phyloP scores from a whole-genome alignment of 35 echinoderm and acorn worm species.

The Eucidaris tribuloides region DNA sequence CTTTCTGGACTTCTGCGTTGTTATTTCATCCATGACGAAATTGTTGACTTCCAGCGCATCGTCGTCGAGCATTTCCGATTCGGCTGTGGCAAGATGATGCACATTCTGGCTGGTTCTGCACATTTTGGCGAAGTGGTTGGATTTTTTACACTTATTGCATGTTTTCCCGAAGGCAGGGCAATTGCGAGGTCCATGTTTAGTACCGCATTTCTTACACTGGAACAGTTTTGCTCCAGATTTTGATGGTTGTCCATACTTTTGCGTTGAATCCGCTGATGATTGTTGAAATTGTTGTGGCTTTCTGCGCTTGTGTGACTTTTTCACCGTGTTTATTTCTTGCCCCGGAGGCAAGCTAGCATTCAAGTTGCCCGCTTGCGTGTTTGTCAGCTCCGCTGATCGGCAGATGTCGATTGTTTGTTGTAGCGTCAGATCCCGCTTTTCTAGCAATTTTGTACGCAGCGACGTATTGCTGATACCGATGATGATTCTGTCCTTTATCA shows the following conservation, averaged over 20 bases:
- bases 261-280: background rate
- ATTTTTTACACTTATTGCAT: background rate
- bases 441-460: background rate
- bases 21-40: background rate
- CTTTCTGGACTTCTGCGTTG: background rate
- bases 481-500: slow-evolving; percentile 36
- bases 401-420: slow-evolving; percentile 31
- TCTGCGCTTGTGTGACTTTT: background rate
- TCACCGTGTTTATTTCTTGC: background rate
- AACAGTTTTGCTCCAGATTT: background rate
- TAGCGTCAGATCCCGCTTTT: background rate
- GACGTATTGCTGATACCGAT: background rate
- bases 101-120: background rate
- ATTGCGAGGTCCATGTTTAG: background rate
- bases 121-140: slow-evolving; percentile 1
- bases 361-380: background rate
- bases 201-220: slow-evolving; percentile 12
- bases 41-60: background rate
- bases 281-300: background rate
- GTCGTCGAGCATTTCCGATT: background rate
- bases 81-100: background rate
- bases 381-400: background rate
- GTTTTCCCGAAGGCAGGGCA: slow-evolving; percentile 7
- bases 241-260: background rate
- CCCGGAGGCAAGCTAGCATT: background rate